Percentiles rank a stretch among this genome's conserved stretches.
Evolutionary conservation across 2,797 vertebrate genomes (phyloP).

Genomic region (Tokudaia muenninki): DNA sequence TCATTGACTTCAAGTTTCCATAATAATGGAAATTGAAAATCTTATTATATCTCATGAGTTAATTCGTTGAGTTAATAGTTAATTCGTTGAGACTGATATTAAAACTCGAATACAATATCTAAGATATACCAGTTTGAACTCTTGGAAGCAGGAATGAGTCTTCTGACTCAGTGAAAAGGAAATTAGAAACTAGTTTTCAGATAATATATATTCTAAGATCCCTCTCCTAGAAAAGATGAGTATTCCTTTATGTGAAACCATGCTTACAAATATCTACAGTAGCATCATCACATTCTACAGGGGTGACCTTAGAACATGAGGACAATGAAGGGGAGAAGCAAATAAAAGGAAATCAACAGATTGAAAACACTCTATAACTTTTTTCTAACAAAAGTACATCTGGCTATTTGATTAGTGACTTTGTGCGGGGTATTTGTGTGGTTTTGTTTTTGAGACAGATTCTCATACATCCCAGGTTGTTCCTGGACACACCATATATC

Average conservation of each 20-base stretch:
- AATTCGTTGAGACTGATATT: background rate
- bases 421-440: background rate
- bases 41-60: background rate
- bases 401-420: background rate
- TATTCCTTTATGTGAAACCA: background rate
- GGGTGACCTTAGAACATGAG: background rate
- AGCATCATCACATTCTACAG: background rate
- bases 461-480: background rate
- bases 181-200: background rate
- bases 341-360: background rate
- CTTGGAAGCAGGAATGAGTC: background rate
- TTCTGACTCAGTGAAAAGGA: background rate
- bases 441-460: background rate
- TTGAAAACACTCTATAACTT: background rate
- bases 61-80: background rate
- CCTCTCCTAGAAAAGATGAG: background rate
- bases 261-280: background rate
- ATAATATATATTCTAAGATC: background rate
- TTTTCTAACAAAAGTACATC: background rate
- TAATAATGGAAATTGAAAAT: background rate
- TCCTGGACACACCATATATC: background rate
- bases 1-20: background rate
- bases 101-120: background rate
- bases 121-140: conserved; percentile 12
- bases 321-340: background rate